Evolutionary conservation across 1,140 invertebrate species (phyloP).

Genomic region (Rhyzopertha dominica): DNA sequence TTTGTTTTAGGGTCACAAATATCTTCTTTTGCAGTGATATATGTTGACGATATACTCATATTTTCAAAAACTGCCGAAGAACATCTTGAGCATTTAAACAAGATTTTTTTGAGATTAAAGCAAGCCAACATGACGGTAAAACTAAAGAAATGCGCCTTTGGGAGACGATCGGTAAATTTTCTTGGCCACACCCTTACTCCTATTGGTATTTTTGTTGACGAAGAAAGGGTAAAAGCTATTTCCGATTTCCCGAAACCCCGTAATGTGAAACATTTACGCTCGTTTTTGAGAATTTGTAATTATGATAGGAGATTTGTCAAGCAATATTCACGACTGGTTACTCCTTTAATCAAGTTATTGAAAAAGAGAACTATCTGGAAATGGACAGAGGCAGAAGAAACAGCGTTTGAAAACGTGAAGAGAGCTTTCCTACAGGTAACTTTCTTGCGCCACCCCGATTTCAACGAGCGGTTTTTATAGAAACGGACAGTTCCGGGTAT

Average conservation of each 20-base stretch:
- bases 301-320: constrained; percentile 5
- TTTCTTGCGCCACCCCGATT: constrained; percentile 1
- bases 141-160: constrained; percentile 1
- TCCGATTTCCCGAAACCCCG: neutral
- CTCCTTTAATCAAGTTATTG: constrained; percentile 1
- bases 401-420: constrained; percentile 2
- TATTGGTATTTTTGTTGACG: neutral
- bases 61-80: constrained; percentile 3
- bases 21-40: neutral
- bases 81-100: neutral
- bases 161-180: neutral
- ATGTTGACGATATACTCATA: constrained; percentile 2
- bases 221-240: neutral
- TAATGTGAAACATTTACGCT: constrained; percentile 6
- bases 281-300: constrained; percentile 8
- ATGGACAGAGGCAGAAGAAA: neutral
- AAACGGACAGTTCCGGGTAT: constrained; percentile 1
- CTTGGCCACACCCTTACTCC: neutral
- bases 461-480: constrained; percentile 1
- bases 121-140: constrained; percentile 1
- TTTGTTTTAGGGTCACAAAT: neutral
- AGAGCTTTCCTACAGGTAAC: constrained; percentile 6
- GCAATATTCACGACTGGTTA: constrained; percentile 2
- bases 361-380: constrained; percentile 9
- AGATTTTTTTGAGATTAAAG: constrained; percentile 2